Conservation (phyloP, 2,113 vertebrate species). For the Poeciliopsis prolifica region DNA sequence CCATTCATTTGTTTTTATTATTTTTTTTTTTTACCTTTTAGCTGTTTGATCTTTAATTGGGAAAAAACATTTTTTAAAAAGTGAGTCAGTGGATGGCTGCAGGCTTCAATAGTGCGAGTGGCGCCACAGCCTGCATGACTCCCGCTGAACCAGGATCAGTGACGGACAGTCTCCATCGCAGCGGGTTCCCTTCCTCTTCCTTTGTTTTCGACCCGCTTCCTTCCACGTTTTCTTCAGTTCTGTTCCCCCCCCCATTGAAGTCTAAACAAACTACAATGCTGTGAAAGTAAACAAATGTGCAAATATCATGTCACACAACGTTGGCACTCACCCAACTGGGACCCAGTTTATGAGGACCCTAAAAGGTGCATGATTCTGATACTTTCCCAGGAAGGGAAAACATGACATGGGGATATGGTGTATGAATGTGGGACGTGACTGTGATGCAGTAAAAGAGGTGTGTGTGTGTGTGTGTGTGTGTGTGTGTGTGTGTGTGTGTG, state of each 20-base stretch:
- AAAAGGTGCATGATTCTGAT: slow-evolving; percentile 9
- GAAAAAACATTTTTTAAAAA: slow-evolving; percentile 6
- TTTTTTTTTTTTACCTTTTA: neutral
- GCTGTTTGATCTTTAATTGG: slow-evolving; percentile 40
- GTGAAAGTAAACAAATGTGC: slow-evolving; percentile 73
- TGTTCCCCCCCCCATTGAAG: slow-evolving; percentile 61
- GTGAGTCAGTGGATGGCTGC: slow-evolving; percentile 52
- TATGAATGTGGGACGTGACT: neutral
- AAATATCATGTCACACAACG: slow-evolving; percentile 54
- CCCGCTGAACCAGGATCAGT: slow-evolving; percentile 59
- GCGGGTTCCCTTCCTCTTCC: slow-evolving; percentile 78
- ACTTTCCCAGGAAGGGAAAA: neutral
- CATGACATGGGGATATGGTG: neutral
- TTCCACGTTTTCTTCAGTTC: slow-evolving; percentile 81
- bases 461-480: neutral
- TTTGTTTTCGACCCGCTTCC: slow-evolving; percentile 80
- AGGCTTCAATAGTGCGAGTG: slow-evolving; percentile 60
- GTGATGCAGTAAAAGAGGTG: neutral
- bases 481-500: too few relatives aligned
- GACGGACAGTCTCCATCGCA: slow-evolving; percentile 69
- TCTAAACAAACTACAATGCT: slow-evolving; percentile 78
- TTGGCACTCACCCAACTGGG: slow-evolving; percentile 23
- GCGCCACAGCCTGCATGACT: slow-evolving; percentile 71
- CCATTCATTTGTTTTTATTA: slow-evolving; percentile 16
- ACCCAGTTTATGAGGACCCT: slow-evolving; percentile 6